Base-by-base conservation (phyloP, 2,113 vertebrate genomes). In the Lasiurus borealis region DNA sequence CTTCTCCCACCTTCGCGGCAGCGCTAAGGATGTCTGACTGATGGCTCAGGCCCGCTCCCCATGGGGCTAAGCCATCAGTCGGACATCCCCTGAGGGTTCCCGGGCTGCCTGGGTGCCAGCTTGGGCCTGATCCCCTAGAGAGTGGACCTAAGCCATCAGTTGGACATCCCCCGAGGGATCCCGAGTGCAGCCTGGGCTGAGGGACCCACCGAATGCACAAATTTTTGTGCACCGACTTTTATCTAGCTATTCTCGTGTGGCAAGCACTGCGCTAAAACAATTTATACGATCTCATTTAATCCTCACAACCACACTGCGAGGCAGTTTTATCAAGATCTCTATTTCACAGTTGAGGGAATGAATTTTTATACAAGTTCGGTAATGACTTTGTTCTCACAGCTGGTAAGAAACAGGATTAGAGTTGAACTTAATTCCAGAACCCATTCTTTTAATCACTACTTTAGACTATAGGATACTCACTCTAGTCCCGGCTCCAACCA, bases 361-460 rank as follows among this genome's bases (percentile, higher is more conserved):
- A 18, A 78, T 23, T 93, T 85, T 91, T 48, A 76, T 31, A n/a
- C 44, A 54, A 89, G 57, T 54, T 84, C 11, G 27, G 13, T 59
- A 73, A 86, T 23, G 52, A 27, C 50, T 81, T n/a, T 72, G 54
- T 94, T 91, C 46, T 90, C 31, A 72, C 5, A 93, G 72, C 59
- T 59, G 68, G 34, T 46, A 54, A 34, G 36, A 40, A 88, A 18
- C 11, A 85, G 64, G 54, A 25, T 6, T 59, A 77, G 73, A 52
- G 64, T 57, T 73, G 71, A 89, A 75, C 21, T 25, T 90, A 62
- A 69, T 66, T 91, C 66, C 46, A 92, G 90, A 90, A 82, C 40
- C 62, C 29, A 29, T n/a, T 48, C 89, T 94, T 25, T 19, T 71
- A 57, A 81, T 87, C 88, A 93, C 71, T 72, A 36, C 21, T 85